phyloP scores from a whole-genome alignment of 2,888 invertebrate genomes.

The Heteromurus nitidus region DNA sequence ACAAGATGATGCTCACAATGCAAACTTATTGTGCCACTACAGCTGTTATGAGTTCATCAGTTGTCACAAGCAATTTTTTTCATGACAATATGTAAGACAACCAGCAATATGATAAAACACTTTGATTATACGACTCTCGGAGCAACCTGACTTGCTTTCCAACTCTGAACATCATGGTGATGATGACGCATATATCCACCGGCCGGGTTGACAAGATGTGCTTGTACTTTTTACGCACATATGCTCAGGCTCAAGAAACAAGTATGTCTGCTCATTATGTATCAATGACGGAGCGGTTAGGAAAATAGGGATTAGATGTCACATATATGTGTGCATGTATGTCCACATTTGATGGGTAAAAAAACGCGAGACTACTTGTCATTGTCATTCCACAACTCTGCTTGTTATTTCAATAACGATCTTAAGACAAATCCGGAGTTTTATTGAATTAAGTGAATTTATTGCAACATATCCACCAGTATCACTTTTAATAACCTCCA shows the following conservation, averaged over 20 bases:
- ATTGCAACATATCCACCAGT: slow-evolving; percentile 14
- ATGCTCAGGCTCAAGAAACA: too few relatives aligned
- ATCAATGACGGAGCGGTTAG: not conserved
- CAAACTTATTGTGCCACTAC: slow-evolving; percentile 1
- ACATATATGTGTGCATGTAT: too few relatives aligned
- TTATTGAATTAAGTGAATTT: slow-evolving; percentile 18
- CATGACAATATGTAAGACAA: slow-evolving; percentile 19
- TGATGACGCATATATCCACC: too few relatives aligned
- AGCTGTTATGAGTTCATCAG: slow-evolving; percentile 41
- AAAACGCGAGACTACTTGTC: too few relatives aligned
- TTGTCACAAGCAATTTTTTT: slow-evolving; percentile 28
- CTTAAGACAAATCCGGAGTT: not conserved
- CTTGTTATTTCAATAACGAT: slow-evolving; percentile 34
- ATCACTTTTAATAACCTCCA: slow-evolving; percentile 29
- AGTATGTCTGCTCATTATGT: too few relatives aligned
- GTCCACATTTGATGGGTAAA: too few relatives aligned
- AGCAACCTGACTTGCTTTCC: slow-evolving; percentile 12
- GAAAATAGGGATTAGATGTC: slow-evolving; percentile 9
- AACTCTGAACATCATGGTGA: too few relatives aligned
- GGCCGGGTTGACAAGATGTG: too few relatives aligned
- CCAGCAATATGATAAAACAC: slow-evolving; percentile 1
- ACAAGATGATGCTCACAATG: not conserved
- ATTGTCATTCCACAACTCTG: not conserved
- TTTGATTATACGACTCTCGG: slow-evolving; percentile 24
- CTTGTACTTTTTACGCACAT: too few relatives aligned